These are phyloP conservation scores for Sisor rabdophorus DNA, from an alignment of 2,113 vertebrate genomes.

Conservation along the genomic window DNA sequence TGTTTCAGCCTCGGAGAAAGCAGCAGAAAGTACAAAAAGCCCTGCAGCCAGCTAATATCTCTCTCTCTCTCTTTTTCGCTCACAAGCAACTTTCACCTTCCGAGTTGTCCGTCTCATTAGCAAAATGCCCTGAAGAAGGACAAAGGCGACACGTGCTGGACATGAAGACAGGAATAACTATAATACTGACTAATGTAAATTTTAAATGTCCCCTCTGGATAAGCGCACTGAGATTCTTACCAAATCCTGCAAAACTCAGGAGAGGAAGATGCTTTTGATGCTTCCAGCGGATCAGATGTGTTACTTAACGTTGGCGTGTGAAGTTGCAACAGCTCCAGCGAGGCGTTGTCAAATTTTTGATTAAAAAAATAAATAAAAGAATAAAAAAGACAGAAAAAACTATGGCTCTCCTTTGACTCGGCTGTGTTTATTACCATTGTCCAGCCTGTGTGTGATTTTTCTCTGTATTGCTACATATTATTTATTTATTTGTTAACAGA, in stretches of 20 bases:
- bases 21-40: constrained; percentile 50
- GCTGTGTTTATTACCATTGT: neutral
- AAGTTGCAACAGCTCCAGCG: neutral
- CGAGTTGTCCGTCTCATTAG: neutral
- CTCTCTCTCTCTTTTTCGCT: neutral
- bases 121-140: neutral
- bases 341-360: neutral
- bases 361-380: neutral
- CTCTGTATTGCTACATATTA: no score
- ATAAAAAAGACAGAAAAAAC: neutral
- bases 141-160: neutral
- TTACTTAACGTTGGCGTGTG: neutral
- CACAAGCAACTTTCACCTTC: constrained; percentile 8
- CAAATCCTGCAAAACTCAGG: neutral
- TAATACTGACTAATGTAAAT: neutral
- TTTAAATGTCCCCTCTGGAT: neutral
- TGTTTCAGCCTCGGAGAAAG: constrained; percentile 43
- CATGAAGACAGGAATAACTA: neutral
- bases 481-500: no score
- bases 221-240: neutral
- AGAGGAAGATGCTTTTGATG: neutral
- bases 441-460: neutral
- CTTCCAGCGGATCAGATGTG: neutral
- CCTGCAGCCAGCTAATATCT: constrained; percentile 58
- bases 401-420: neutral